Conservation (phyloP, 2,888 invertebrate species). For the Tubiluchus corallicola region DNA sequence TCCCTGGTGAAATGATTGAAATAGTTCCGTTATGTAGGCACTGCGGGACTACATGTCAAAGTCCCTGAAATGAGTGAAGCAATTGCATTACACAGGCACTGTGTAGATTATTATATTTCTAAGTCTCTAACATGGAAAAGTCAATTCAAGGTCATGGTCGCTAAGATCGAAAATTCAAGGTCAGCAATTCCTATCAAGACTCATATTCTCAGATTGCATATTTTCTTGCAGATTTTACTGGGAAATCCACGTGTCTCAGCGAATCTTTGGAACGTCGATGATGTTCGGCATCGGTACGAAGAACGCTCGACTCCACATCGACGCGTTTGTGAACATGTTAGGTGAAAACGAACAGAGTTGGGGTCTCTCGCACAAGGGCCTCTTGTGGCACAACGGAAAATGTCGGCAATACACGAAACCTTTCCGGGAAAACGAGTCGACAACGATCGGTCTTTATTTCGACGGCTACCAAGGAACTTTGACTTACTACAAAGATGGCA, state of each 20-base stretch:
- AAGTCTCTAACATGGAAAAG: too few relatives aligned
- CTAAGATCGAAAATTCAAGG: too few relatives aligned
- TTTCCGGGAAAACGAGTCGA: slow-evolving; percentile 47
- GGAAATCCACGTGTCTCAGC: slow-evolving; percentile 41
- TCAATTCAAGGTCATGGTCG: too few relatives aligned
- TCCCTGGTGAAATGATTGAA: too few relatives aligned
- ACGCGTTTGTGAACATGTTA: slow-evolving; percentile 46
- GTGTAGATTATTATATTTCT: too few relatives aligned
- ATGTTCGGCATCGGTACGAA: slow-evolving; percentile 51
- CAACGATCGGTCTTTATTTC: slow-evolving; percentile 45
- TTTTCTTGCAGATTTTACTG: slow-evolving; percentile 35
- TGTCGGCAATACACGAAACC: slow-evolving; percentile 44
- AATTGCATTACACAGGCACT: too few relatives aligned
- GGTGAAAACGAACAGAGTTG: slow-evolving; percentile 49
- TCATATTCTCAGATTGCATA: background rate
- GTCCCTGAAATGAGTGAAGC: too few relatives aligned
- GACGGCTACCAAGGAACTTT: slow-evolving; percentile 46
- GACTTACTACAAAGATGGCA: slow-evolving; percentile 49
- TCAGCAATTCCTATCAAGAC: background rate
- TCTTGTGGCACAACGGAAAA: slow-evolving; percentile 45
- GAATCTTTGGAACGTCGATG: slow-evolving; percentile 52
- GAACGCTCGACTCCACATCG: slow-evolving; percentile 40
- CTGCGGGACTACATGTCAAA: too few relatives aligned
- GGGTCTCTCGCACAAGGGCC: slow-evolving; percentile 52
- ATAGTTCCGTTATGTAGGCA: too few relatives aligned